Base-by-base conservation (phyloP, 2,888 invertebrate species). In the Lepas anatifera region DNA sequence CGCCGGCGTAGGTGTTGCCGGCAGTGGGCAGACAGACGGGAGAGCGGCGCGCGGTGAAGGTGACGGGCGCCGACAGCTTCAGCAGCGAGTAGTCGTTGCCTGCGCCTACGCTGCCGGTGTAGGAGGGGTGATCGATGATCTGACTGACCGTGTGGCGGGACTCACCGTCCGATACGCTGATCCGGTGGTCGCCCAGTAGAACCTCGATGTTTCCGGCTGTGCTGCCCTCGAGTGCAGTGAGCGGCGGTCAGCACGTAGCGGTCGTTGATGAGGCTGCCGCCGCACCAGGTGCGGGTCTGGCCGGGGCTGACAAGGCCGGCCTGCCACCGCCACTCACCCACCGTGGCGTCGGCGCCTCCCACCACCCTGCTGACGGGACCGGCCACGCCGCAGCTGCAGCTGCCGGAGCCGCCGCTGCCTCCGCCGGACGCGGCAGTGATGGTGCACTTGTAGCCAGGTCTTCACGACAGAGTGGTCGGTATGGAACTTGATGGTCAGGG, bases 1-100 rank as follows among this genome's bases (percentile, higher is more conserved):
- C 70, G 37, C 39, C 27, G 22, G n/a, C 68, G 13, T 32, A 70
- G n/a, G n/a, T 18, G 66, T 39, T 27, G 29, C 10, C 18, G 43
- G 64, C 25, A 16, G 63, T 32, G 13, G 70, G 68, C 39, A 70
- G 68, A 39, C 70, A 70, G 37, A 66, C 68, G n/a, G 70, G 70
- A 18, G 37, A 39, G 63, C 48, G 68, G 48, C 48, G 46, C 35
- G 27, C n/a, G 3, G 41, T n/a, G n/a, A n/a, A n/a, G n/a, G n/a
- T 25, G 37, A 70, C 29, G 43, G 70, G 27, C 29, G 29, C 13
- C 13, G 70, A 22, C 35, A 70, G 29, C 39, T 64, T 58, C 16
- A 70, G 48, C 35, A 70, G 66, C 18, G 70, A 48, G 29, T 68
- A 46, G 64, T 70, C 70, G 37, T 70, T 25, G 25, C 39, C 66